Evolutionary conservation across 2,113 vertebrate genomes (phyloP).

Genomic region (Alces alces): DNA sequence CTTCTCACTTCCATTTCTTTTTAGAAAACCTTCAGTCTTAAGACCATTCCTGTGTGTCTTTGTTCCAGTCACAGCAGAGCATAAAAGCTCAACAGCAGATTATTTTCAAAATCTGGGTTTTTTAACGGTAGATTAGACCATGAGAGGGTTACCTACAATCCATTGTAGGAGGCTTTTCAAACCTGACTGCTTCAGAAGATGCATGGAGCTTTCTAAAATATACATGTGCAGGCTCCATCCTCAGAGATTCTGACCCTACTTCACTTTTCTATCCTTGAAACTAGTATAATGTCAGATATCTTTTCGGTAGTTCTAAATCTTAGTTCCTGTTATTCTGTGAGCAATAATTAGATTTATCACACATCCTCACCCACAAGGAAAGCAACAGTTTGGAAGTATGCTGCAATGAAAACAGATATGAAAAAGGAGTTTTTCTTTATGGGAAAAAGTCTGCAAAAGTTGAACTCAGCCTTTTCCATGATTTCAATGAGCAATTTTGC

Average conservation of each 20-base stretch:
- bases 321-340: neutral
- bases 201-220: conserved; percentile 5
- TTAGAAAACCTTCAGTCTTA: neutral
- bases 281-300: neutral
- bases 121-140: neutral
- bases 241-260: neutral
- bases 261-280: neutral
- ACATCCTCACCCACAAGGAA: neutral
- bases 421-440: neutral
- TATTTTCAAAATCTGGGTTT: neutral
- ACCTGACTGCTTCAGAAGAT: neutral
- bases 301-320: neutral
- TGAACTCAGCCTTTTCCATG: neutral
- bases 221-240: neutral
- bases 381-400: neutral
- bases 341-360: neutral
- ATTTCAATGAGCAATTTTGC: neutral
- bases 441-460: neutral
- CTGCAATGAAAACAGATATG: neutral
- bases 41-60: neutral
- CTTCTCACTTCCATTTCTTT: neutral
- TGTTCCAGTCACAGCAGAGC: neutral
- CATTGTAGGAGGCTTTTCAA: neutral
- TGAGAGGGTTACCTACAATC: neutral
- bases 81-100: neutral